phyloP scores from a whole-genome alignment of 2,113 vertebrate genomes.

The Cercocebus atys region DNA sequence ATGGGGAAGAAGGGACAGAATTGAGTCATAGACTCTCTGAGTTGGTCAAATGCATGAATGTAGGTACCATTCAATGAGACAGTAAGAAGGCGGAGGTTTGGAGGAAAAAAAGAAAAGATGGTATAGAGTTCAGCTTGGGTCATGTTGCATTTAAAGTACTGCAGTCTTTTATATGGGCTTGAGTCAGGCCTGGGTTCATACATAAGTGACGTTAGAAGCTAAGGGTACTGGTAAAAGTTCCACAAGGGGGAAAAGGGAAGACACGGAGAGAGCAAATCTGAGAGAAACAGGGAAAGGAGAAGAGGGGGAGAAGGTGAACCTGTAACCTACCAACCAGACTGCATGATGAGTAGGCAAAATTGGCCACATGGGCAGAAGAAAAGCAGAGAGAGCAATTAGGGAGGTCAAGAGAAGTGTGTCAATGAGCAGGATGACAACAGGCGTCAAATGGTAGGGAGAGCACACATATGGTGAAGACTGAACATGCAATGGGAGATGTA shows the following conservation, averaged over 20 bases:
- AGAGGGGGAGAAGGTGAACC: background rate
- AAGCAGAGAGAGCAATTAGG: background rate
- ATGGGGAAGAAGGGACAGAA: background rate
- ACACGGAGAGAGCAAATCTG: background rate
- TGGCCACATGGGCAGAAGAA: background rate
- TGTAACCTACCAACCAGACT: background rate
- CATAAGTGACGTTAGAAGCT: background rate
- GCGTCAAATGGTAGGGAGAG: background rate
- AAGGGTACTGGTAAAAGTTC: background rate
- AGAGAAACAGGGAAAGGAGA: background rate
- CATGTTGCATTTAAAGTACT: background rate
- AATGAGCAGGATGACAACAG: too few relatives aligned
- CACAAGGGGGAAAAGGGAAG: background rate
- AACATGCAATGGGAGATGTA: background rate
- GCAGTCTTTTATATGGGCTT: fast-evolving
- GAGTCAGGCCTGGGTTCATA: background rate
- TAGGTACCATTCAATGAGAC: background rate
- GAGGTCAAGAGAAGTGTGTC: too few relatives aligned
- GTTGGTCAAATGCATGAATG: background rate
- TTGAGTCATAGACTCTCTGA: background rate
- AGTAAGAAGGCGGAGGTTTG: background rate
- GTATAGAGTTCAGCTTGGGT: background rate
- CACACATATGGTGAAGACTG: fast-evolving
- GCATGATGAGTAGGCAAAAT: background rate
- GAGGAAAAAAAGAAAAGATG: background rate